Evolutionary conservation across 2,113 vertebrate genomes (phyloP).

Genomic region (Piaya cayana): DNA sequence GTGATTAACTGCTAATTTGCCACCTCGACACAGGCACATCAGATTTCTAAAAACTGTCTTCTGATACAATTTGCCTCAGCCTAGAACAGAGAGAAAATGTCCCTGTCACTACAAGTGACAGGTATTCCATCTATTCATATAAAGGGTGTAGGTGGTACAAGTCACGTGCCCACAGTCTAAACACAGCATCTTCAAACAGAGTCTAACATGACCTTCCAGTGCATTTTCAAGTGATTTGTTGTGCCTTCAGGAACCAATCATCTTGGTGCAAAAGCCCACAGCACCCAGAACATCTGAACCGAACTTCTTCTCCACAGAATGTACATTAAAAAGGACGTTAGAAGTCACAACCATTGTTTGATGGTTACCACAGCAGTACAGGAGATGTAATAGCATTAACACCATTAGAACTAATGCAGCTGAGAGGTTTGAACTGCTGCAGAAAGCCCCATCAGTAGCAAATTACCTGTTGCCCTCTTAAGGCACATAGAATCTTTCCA

Average conservation of each 20-base stretch:
- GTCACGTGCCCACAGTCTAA: background rate
- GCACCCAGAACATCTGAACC: accelerated
- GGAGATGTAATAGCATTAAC: background rate
- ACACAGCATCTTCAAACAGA: background rate
- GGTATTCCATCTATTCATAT: background rate
- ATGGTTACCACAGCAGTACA: background rate
- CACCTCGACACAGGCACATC: background rate
- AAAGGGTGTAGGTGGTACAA: background rate
- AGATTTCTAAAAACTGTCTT: background rate
- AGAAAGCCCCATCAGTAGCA: background rate
- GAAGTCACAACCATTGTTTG: background rate
- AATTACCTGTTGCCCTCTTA: slow-evolving; percentile 6
- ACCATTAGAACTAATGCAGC: background rate
- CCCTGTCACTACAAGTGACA: background rate
- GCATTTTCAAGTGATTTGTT: background rate
- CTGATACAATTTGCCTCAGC: background rate
- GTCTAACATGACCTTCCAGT: background rate
- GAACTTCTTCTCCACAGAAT: background rate
- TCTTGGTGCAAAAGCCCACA: background rate
- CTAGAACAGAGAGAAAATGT: background rate
- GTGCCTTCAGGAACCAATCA: background rate
- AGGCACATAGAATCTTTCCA: background rate
- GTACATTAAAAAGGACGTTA: background rate
- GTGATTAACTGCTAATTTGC: background rate
- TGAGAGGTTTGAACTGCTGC: background rate